Evolutionary conservation across 2,888 invertebrate species (phyloP).

Genomic region (Euspilapteryx auroguttella): DNA sequence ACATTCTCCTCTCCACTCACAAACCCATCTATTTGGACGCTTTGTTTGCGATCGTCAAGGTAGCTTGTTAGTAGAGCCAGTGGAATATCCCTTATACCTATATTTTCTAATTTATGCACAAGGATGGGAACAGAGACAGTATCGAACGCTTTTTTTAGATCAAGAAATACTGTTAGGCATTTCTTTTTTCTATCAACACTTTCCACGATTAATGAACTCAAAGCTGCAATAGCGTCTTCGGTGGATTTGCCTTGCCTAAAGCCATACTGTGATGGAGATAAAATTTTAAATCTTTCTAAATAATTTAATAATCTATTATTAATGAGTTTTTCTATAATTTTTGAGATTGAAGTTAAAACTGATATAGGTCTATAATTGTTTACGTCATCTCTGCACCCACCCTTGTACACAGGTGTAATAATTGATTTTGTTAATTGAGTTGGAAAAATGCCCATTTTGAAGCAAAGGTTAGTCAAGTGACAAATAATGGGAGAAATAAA

Average conservation of each 20-base stretch:
- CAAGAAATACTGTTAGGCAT: background rate
- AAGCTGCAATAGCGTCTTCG: background rate
- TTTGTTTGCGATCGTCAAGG: background rate
- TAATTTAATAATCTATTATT: background rate
- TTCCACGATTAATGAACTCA: background rate
- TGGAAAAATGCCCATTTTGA: background rate
- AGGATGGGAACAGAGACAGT: slow-evolving; percentile 1
- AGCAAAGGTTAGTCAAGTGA: background rate
- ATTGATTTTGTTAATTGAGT: background rate
- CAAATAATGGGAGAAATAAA: background rate
- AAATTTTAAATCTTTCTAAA: background rate
- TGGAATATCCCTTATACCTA: background rate
- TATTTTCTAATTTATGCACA: background rate
- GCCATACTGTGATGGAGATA: background rate
- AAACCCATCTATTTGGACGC: background rate
- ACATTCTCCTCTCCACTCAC: background rate
- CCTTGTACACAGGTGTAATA: background rate
- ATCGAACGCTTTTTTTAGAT: slow-evolving; percentile 1
- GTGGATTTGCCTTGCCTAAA: background rate
- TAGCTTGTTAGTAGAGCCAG: background rate
- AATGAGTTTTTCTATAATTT: background rate
- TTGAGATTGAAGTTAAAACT: background rate
- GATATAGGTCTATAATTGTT: background rate
- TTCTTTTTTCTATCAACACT: background rate
- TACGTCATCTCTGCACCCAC: background rate